Base-by-base conservation (phyloP, 2,797 vertebrate genomes). In the Sebastes steindachneri region DNA sequence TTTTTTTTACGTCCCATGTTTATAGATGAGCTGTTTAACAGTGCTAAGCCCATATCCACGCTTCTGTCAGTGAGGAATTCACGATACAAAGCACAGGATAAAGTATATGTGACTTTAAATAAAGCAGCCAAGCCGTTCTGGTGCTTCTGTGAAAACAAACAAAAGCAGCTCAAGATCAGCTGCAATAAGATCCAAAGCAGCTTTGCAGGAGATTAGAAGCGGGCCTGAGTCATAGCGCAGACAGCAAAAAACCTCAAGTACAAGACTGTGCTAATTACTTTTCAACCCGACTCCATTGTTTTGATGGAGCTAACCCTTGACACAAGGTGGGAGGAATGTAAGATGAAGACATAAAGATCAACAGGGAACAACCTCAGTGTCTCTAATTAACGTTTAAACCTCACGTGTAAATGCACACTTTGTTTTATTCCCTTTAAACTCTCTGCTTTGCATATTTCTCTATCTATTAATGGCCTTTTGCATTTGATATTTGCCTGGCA, bases 121-220 rank as follows among this genome's bases (percentile, higher is more conserved):
- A 25, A 77, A 79, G 74, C 73, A 51, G 75, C 7, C 0, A 48
- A 77, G 80, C 69, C 45, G 23, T 80, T 79, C 72, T 73, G 59
- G 28, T 3, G 12, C 4, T 67, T 55, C 26, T 65, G 45, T 12
- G 48, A 66, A 83, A 85, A 83, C 55, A 86, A 90, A 83, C 73
- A 83, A 86, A 80, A 79, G 74, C 64, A 29, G 64, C 35, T 65
- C 41, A 70, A 59, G 68, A 88, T 89, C 80, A 75, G 53, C 58
- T 14, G 25, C 60, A 31, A 37, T 33, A 2, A 80, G 65, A 87
- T 81, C 71, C 73, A 88, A 89, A 87, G 86, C 75, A 57, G 89
- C 86, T 93, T 91, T 88, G 73, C 37, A 58, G 67, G 68, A 89
- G 91, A 90, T 91, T 84, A 89, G 37, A 77, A 86, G 57, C 4